Percentiles rank a stretch among this genome's conserved stretches.
Conservation (phyloP, 1,140 invertebrate species). For the Aricia agestis region DNA sequence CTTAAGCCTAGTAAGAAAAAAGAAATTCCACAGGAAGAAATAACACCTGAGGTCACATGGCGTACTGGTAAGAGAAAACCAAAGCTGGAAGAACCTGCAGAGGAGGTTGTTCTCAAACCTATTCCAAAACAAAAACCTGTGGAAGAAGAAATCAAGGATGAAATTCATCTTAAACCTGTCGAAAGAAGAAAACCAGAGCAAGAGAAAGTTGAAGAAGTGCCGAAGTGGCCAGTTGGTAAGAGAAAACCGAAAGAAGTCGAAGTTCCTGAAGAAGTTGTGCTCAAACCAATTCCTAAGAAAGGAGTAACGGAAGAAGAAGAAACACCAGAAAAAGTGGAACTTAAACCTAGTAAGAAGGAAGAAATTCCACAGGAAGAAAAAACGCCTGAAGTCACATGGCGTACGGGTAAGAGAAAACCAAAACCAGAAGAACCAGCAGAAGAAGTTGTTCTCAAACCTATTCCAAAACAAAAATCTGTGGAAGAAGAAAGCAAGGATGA, state of each 20-base stretch:
- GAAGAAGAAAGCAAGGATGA: constrained; percentile 37
- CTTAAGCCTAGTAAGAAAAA: constrained; percentile 33
- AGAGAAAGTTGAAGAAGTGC: constrained; percentile 35
- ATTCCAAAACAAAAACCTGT: background rate
- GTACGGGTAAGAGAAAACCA: constrained; percentile 45
- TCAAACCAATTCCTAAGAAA: constrained; percentile 30
- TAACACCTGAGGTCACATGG: background rate
- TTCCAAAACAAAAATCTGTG: constrained; percentile 30
- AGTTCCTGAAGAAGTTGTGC: constrained; percentile 52
- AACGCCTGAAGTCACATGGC: background rate
- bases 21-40: constrained; percentile 27
- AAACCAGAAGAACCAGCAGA: constrained; percentile 62
- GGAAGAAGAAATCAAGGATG: constrained; percentile 1
- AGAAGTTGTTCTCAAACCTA: constrained; percentile 37
- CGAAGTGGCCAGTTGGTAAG: constrained; percentile 31
- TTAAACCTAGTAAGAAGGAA: constrained; percentile 32
- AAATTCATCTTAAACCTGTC: constrained; percentile 52
- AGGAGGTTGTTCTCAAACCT: background rate
- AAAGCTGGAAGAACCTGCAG: background rate
- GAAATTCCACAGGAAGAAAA: constrained; percentile 25
- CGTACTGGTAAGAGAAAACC: background rate
- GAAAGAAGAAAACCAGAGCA: constrained; percentile 48
- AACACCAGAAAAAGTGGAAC: constrained; percentile 29
- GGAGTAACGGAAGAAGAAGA: constrained; percentile 35
- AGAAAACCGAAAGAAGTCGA: constrained; percentile 56